Evolutionary conservation across 37 sponge, comb jelly and placozoan species (phyloP).

Genomic region (Spongilla lacustris): DNA sequence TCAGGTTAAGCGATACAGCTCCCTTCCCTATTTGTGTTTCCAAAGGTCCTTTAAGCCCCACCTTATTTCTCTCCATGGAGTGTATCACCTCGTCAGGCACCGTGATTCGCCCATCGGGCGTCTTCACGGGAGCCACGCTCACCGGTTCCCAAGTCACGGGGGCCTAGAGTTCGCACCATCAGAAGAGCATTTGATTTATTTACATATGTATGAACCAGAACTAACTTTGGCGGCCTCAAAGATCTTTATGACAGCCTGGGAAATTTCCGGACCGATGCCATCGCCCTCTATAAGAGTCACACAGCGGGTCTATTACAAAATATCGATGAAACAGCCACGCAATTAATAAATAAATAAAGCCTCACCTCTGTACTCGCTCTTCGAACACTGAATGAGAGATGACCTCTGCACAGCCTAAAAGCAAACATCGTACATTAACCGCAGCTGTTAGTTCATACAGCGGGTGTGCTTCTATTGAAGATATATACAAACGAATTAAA

Average conservation of each 20-base stretch:
- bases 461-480: not conserved
- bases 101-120: constrained; percentile 80
- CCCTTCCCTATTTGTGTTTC: constrained; percentile 98
- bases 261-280: constrained; percentile 99
- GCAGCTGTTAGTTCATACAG: not conserved
- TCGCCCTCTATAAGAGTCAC: constrained; percentile 97
- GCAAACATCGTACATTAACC: not conserved
- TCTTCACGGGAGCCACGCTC: constrained; percentile 78
- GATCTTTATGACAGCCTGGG: constrained; percentile 88
- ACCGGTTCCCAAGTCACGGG: constrained; percentile 94
- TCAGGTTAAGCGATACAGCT: constrained; percentile 96
- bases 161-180: constrained; percentile 37
- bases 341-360: not conserved
- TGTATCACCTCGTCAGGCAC: constrained; percentile 89
- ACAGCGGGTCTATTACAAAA: constrained; percentile 4
- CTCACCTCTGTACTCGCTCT: constrained; percentile 18
- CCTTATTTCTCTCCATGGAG: constrained; percentile 92
- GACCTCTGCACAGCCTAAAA: not conserved
- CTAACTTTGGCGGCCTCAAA: constrained; percentile 89
- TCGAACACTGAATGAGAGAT: not conserved
- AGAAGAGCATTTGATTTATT: not conserved
- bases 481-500: not conserved
- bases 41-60: constrained; percentile 98
- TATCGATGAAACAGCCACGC: not conserved
- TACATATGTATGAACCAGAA: not conserved